These are phyloP conservation scores for Coregonus sp. DNA, from an alignment of 2,797 vertebrate genomes.

Conservation along the genomic window DNA sequence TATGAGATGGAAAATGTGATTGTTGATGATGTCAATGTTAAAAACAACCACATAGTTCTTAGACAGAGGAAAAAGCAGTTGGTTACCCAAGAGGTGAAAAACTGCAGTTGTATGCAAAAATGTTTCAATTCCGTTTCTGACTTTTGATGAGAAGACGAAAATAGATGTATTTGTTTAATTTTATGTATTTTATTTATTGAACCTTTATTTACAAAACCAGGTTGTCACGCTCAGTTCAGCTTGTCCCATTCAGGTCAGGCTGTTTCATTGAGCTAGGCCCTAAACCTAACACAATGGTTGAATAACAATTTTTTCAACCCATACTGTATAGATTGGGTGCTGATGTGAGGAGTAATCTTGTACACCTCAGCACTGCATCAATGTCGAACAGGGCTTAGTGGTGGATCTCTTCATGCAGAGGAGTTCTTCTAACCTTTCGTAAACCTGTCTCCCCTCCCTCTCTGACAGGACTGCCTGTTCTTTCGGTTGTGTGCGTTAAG, in stretches of 20 bases:
- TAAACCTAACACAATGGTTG: not conserved
- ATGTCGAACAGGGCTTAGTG: not conserved
- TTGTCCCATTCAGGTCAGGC: not conserved
- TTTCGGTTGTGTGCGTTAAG: slow-evolving; percentile 53
- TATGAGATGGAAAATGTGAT: slow-evolving; percentile 12
- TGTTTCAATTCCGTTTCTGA: not conserved
- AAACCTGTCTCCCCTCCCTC: slow-evolving; percentile 20
- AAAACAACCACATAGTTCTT: slow-evolving; percentile 2
- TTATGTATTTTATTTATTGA: not conserved
- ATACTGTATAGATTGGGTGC: not conserved
- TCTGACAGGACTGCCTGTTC: slow-evolving; percentile 58
- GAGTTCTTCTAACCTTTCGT: slow-evolving; percentile 31
- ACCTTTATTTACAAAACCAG: not conserved
- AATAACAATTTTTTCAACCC: not conserved
- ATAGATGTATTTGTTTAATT: not conserved
- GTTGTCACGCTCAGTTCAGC: not conserved
- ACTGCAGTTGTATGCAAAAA: not conserved
- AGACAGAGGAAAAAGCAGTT: slow-evolving; percentile 9
- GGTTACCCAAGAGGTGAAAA: slow-evolving; percentile 8
- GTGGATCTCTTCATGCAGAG: not conserved
- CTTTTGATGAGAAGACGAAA: too few relatives aligned
- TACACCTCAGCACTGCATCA: not conserved
- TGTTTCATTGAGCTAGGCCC: not conserved
- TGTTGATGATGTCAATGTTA: not conserved
- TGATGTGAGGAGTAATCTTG: not conserved